phyloP scores from a whole-genome alignment of 2,888 invertebrate genomes.

The Parnassius apollo region DNA sequence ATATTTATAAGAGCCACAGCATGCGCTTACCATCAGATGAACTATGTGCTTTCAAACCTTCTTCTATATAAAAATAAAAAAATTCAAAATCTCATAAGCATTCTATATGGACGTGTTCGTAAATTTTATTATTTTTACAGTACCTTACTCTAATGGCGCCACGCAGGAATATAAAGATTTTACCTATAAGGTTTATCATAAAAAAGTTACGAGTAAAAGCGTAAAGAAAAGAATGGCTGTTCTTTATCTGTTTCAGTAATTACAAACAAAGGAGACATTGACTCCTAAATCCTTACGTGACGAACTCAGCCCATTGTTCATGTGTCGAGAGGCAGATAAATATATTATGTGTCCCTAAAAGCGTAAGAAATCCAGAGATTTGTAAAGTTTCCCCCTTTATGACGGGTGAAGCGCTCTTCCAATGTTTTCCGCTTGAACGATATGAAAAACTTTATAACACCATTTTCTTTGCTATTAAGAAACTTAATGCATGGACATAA shows the following conservation, averaged over 20 bases:
- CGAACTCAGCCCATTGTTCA: constrained; percentile 67
- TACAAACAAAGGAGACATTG: constrained; percentile 47
- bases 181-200: constrained; percentile 28
- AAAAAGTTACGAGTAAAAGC: constrained; percentile 8
- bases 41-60: too few species aligned
- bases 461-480: constrained; percentile 34
- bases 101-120: too few species aligned
- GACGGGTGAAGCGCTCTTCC: constrained; percentile 68
- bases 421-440: constrained; percentile 71
- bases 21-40: too few species aligned
- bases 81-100: too few species aligned
- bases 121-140: too few species aligned
- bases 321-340: constrained; percentile 78
- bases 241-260: constrained; percentile 25
- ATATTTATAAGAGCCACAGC: too few species aligned
- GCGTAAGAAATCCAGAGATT: constrained; percentile 78
- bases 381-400: constrained; percentile 79
- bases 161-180: background rate
- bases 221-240: constrained; percentile 6
- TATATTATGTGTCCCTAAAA: constrained; percentile 76
- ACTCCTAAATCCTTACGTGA: constrained; percentile 61
- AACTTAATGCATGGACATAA: constrained; percentile 37
- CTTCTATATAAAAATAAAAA: too few species aligned
- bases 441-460: constrained; percentile 70
- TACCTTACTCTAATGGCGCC: too few species aligned